Conservation (phyloP, 1,140 invertebrate species). For the Ceratoteleas bidentatus region DNA sequence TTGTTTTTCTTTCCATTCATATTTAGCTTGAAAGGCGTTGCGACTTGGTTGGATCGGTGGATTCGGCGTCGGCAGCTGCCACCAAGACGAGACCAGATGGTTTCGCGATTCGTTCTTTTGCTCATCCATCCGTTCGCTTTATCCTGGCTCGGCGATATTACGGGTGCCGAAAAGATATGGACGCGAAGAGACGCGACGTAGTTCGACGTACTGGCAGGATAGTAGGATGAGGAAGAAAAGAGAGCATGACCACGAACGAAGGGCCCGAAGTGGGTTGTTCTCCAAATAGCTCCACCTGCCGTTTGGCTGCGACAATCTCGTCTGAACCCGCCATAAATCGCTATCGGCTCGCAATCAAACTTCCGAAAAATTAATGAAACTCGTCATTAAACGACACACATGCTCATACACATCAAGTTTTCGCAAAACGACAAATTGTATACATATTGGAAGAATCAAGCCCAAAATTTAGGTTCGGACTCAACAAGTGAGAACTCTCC, state of each 20-base stretch:
- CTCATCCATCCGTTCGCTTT: constrained; percentile 63
- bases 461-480: no score
- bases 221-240: constrained; percentile 41
- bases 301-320: constrained; percentile 66
- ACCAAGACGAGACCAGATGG: constrained; percentile 71
- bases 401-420: no score
- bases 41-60: constrained; percentile 62
- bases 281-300: constrained; percentile 79
- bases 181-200: constrained; percentile 21
- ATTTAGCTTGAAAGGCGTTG: constrained; percentile 63
- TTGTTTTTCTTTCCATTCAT: constrained; percentile 55
- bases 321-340: constrained; percentile 54
- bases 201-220: constrained; percentile 34
- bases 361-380: constrained; percentile 15
- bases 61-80: constrained; percentile 66
- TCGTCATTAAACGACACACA: neutral
- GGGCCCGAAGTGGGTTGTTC: constrained; percentile 76
- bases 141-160: constrained; percentile 54
- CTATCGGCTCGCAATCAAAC: constrained; percentile 19
- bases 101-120: constrained; percentile 65
- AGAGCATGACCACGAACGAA: constrained; percentile 55
- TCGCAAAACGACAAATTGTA: no score
- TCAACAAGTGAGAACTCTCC: no score
- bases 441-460: no score
- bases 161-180: constrained; percentile 37